Evolutionary conservation across 2,888 invertebrate species (phyloP).

Genomic region (Ophion ellenae): DNA sequence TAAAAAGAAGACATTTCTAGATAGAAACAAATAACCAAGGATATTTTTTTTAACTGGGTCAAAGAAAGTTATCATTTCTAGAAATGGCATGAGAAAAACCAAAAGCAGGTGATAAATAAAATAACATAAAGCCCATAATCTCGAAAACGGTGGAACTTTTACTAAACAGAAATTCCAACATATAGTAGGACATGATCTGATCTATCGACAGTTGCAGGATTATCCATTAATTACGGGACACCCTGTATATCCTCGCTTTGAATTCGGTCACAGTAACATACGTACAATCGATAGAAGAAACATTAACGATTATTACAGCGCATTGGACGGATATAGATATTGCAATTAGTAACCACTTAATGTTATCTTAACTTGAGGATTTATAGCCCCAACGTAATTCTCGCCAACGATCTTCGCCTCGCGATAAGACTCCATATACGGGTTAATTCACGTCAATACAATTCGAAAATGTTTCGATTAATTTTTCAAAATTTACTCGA

Average conservation of each 20-base stretch:
- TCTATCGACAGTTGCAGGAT: no score
- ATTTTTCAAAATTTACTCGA: background rate
- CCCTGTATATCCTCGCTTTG: background rate
- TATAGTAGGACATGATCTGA: no score
- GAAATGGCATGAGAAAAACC: no score
- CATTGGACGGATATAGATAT: slow-evolving; percentile 41
- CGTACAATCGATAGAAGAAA: slow-evolving; percentile 49
- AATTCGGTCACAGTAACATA: slow-evolving; percentile 26
- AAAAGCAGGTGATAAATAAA: no score
- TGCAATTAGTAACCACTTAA: slow-evolving; percentile 64
- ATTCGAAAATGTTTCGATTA: background rate
- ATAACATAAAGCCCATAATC: no score
- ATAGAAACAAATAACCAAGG: no score
- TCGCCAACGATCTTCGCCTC: slow-evolving; percentile 35
- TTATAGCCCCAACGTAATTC: slow-evolving; percentile 45
- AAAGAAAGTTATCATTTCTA: no score
- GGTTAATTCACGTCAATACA: background rate
- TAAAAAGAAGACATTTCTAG: no score
- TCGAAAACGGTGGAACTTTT: no score
- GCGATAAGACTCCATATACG: slow-evolving; percentile 13
- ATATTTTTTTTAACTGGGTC: no score
- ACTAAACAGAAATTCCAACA: no score
- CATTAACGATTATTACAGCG: slow-evolving; percentile 40
- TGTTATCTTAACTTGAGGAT: slow-evolving; percentile 58
- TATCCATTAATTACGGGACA: no score